phyloP scores from a whole-genome alignment of 2,888 invertebrate genomes.

The Tenthredo notha region DNA sequence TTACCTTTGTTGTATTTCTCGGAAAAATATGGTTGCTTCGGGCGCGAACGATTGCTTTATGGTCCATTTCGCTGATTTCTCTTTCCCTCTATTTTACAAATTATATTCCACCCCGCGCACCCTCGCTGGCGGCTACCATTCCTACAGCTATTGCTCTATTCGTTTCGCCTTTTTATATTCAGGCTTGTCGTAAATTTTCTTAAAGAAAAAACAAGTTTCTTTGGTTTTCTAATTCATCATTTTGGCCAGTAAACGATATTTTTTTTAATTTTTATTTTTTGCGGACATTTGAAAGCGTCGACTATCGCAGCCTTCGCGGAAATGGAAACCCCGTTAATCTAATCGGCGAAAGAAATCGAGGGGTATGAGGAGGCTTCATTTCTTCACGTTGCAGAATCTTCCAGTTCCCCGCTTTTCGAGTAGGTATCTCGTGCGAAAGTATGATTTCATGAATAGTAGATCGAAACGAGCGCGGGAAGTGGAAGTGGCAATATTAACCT shows the following conservation, averaged over 20 bases:
- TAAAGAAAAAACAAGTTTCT: not conserved
- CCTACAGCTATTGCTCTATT: not conserved
- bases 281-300: not conserved
- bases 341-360: conserved; percentile 35
- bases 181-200: not conserved
- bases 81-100: conserved; percentile 47
- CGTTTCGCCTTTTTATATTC: conserved; percentile 3
- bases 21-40: conserved; percentile 63
- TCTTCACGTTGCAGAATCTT: not conserved
- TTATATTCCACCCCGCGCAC: conserved; percentile 18
- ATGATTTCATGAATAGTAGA: conserved; percentile 55
- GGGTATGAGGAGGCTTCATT: conserved; percentile 16
- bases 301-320: not conserved
- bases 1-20: conserved; percentile 65
- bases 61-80: conserved; percentile 63
- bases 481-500: conserved; percentile 50
- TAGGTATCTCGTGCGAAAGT: conserved; percentile 32
- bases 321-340: conserved; percentile 43
- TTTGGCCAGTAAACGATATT: not conserved
- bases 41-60: conserved; percentile 64
- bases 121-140: not conserved
- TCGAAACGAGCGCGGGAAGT: conserved; percentile 36
- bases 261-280: too few relatives aligned
- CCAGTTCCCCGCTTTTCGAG: conserved; percentile 5
- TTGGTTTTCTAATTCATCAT: not conserved